Evolutionary conservation across 2,797 vertebrate species (phyloP), one percentile per base, ranked within the genome.

Genomic region (Acanthurus leucopareius): DNA sequence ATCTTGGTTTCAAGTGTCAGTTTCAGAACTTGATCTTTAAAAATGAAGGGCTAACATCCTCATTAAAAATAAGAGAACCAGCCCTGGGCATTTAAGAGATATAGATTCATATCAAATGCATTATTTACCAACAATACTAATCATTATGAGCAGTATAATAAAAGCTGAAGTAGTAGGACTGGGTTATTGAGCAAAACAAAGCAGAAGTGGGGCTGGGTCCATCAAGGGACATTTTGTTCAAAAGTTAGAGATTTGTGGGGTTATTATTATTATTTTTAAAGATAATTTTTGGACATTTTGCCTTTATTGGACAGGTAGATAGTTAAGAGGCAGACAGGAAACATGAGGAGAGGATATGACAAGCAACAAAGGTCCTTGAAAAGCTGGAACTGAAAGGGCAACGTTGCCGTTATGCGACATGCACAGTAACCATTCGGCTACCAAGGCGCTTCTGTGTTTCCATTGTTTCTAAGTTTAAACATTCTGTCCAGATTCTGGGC

Each of bases 31-130:
- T 52, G 68, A 90, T 84, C 64, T 87, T 84, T 86, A 85, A 76
- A 91, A 88, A 28, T 17, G 66, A 45, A 67, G 69, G 91, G 85
- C 75, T 60, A 92, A 94, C 86, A 90, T 96, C 95, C 97, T 97
- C 97, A 99, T 97, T 98, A 96, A 98, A 99, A 98, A 97, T 98
- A 98, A 97, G 97, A 97, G 96, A 96, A 97, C 90, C 80, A 69
- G 79, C 80, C 77, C 25, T 38, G 58, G 59, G 69, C 64, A 75
- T 77, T 79, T 25, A 88, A 80, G 77, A 75, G 54, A 83, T 72
- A 87, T 79, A 40, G 56, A 91, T 85, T 91, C 76, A 90, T 89
- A 91, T 86, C 87, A 91, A 90, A 90, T 75, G 79, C 80, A 89
- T 89, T 80, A 84, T 86, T 81, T 80, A 83, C 72, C 78, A 89